These are phyloP conservation scores for Larimichthys crocea DNA, from an alignment of 2,113 vertebrate genomes.

Conservation along the genomic window DNA sequence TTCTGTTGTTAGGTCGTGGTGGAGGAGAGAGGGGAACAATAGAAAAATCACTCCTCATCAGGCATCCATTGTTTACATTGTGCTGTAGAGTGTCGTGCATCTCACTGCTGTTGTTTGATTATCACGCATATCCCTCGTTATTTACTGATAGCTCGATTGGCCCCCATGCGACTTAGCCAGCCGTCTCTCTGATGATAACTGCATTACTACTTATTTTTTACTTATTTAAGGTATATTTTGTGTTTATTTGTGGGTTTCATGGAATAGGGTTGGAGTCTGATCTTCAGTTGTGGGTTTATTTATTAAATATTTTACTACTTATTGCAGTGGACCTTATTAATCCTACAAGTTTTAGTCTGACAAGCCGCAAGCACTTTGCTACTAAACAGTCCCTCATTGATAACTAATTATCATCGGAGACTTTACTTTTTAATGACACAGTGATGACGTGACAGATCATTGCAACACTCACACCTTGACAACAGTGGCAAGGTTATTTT, in stretches of 20 bases:
- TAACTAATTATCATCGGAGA: not conserved
- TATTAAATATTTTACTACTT: not conserved
- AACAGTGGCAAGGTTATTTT: not conserved
- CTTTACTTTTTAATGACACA: not conserved
- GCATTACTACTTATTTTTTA: not conserved
- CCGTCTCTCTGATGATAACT: not conserved
- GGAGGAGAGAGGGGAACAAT: not conserved
- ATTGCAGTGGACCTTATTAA: not conserved
- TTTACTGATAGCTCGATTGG: slow-evolving; percentile 13
- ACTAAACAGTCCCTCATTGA: not conserved
- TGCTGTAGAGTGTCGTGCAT: not conserved
- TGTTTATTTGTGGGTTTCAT: not conserved
- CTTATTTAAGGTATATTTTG: not conserved
- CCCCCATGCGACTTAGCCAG: not conserved
- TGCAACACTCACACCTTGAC: too few relatives aligned
- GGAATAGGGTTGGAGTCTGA: not conserved
- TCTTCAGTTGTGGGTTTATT: not conserved
- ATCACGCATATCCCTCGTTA: not conserved
- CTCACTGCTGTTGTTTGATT: not conserved
- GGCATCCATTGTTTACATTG: not conserved
- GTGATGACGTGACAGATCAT: not conserved
- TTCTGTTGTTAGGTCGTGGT: not conserved
- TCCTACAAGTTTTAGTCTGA: not conserved
- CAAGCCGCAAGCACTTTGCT: not conserved
- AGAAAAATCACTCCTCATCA: slow-evolving; percentile 29